Evolutionary conservation across 2,113 vertebrate species (phyloP).

Genomic region (Pseudolaguvia tuberculata): DNA sequence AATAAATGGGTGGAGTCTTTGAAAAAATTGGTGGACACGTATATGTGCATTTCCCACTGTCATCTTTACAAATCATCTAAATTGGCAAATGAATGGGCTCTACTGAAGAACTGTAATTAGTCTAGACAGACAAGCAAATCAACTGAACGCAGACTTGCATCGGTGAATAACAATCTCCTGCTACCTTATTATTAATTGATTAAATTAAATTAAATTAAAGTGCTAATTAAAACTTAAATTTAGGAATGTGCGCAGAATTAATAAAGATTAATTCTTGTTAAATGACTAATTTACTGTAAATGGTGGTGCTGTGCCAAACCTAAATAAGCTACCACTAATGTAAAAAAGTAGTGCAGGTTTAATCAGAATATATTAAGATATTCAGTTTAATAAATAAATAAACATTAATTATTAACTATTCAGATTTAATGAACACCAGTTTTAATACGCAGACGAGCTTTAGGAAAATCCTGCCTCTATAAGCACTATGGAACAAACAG

Average conservation of each 20-base stretch:
- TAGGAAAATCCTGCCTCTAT: neutral
- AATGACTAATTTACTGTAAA: neutral
- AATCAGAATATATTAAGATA: neutral
- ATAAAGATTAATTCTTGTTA: neutral
- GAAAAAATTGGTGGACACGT: too few relatives aligned
- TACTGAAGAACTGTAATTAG: too few relatives aligned
- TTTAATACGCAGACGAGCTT: neutral
- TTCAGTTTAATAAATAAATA: neutral
- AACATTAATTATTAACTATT: neutral
- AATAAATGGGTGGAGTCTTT: too few relatives aligned
- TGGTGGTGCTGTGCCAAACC: neutral
- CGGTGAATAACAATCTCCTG: neutral
- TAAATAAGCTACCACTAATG: neutral
- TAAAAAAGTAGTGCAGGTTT: neutral
- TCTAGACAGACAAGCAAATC: neutral
- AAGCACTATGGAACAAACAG: neutral
- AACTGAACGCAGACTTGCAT: neutral
- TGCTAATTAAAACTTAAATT: neutral
- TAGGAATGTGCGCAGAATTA: neutral
- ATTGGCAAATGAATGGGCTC: too few relatives aligned
- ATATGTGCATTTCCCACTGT: too few relatives aligned
- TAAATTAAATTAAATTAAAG: rapidly evolving
- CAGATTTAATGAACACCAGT: neutral
- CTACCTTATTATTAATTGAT: neutral
- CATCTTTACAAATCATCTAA: too few relatives aligned